Base-by-base conservation (phyloP, 2,888 invertebrate genomes). In the Andrena flavipes region DNA sequence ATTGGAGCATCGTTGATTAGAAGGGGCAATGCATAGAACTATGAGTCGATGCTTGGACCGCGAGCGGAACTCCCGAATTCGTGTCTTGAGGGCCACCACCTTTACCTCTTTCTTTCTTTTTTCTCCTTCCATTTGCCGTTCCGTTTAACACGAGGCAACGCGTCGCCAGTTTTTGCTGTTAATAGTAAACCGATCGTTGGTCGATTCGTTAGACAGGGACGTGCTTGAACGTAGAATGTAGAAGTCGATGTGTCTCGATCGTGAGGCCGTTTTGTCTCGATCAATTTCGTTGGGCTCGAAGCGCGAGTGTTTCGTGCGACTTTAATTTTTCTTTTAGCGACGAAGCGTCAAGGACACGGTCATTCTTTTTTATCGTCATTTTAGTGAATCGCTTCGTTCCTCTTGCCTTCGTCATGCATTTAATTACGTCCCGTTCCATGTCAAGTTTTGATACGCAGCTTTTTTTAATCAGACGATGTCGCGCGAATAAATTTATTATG, bases 141-240 rank as follows among this genome's bases (percentile, higher is more conserved):
- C 60, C 30, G 62, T 70, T 76, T 33, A 73, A 74, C 74, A 33
- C 76, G 23, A 67, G 42, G 72, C 33, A 60, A 74, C 65, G 75
- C 56, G 59, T 72, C 35, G 75, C 60, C 71, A 49, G 76, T 69
- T 74, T 69, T 63, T n/a, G 29, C 8, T 64, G 62, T 70, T 20
- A 59, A 56, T 16, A 16, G 42, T 42, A 0, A 42, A 76, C 64
- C 76, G 63, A 76, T 68, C 70, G 59, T 70, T 67, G 69, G 76
- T 79, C 82, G 86, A 68, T 88, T 87, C 77, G 86, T 88, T 81
- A 76, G 60, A 59, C 63, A 78, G 79, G 73, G 74, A 82, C 68
- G 69, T 73, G 54, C 69, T 49, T 13, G 30, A 71, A 59, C 33
- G 23, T 5, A 13, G 8, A 48, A 29, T 8, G 16, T 13, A 42